Base-by-base conservation (phyloP, 2,797 vertebrate genomes). In the Poecilia velifera region DNA sequence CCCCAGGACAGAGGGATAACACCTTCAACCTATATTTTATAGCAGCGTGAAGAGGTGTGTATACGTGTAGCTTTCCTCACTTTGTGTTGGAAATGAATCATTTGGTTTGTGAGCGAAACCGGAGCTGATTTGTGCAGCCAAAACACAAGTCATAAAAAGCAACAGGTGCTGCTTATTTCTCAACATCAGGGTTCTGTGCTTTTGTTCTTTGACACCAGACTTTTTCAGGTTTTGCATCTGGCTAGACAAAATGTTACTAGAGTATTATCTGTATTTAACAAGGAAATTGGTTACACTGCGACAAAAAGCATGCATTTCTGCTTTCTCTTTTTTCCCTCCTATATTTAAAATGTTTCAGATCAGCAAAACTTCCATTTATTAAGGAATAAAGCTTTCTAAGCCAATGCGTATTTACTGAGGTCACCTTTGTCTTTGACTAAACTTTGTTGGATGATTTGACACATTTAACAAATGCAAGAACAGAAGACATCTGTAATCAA, bases 1-100 rank as follows among this genome's bases (percentile, higher is more conserved):
- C 92, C 89, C 92, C 91, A 90, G 93, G 90, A 91, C 87, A 25
- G 84, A 86, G 76, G 71, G 88, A 90, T 91, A 92, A 93, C 89
- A 90, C 89, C 81, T 49, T 90, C 84, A 93, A 92, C 91, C 90
- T 93, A 93, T 94, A 93, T 90, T 96, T 95, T 94, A 90, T 73
- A 92, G 83, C 95, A 92, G 91, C 91, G 43, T 87, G 92, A 83
- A 59, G 18, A 59, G 18, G 74, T 57, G 76, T 80, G 18, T 81
- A 80, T 86, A 83, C 49, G 79, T 86, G 82, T 66, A 84, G 89
- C 46, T 81, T 59, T 76, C 6, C 64, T 74, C 41, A 43, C 41
- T 82, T 73, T 80, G 36, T 77, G 72, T 82, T 68, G 43, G 77
- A 81, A 81, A 82, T 88, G 49, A 81, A 78, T 86, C 62, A 77